Evolutionary conservation across 2,113 vertebrate species (phyloP).

Genomic region (Taurulus bubalis): DNA sequence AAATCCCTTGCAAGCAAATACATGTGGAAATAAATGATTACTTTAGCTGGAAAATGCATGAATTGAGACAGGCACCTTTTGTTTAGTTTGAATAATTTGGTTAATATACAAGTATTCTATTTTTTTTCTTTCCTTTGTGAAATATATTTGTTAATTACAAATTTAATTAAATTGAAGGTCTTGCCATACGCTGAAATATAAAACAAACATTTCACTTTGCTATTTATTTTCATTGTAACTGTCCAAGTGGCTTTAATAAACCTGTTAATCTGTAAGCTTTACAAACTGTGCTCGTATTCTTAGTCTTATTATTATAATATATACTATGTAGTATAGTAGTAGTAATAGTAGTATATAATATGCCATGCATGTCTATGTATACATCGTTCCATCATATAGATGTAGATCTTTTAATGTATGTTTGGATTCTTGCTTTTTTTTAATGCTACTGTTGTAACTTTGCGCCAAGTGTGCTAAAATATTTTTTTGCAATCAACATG

Average conservation of each 20-base stretch:
- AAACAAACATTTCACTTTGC: conserved; percentile 1
- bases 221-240: conserved; percentile 2
- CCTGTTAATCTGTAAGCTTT: neutral
- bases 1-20: conserved; percentile 4
- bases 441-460: neutral
- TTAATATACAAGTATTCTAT: neutral
- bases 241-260: neutral
- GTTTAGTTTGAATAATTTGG: conserved; percentile 7
- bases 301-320: too few species aligned
- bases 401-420: neutral
- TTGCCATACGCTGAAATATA: neutral
- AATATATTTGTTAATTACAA: conserved; percentile 8
- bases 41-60: neutral
- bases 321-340: neutral
- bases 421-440: neutral
- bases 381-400: neutral
- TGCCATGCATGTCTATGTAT: neutral
- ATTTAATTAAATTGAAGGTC: neutral
- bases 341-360: neutral
- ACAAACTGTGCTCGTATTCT: neutral
- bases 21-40: neutral
- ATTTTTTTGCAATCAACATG: conserved; percentile 37
- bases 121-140: conserved; percentile 12
- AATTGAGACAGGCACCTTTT: conserved; percentile 12
- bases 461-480: conserved; percentile 23